Base-by-base conservation (phyloP, 2,113 vertebrate genomes). In the Oreochromis tanganicae region DNA sequence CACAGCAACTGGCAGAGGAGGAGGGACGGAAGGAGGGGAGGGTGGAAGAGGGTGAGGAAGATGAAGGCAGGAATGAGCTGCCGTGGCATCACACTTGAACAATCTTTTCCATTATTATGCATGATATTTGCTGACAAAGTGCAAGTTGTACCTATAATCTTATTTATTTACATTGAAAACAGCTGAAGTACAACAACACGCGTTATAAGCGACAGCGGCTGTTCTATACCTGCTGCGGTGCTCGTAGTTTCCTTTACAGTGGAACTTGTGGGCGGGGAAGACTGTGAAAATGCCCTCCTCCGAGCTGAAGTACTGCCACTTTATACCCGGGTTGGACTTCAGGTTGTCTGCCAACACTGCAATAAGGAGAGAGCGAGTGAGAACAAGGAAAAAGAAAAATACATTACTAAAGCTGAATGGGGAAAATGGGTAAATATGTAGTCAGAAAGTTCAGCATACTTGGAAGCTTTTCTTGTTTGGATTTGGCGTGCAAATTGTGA, bases 271-370 rank as follows among this genome's bases (percentile, higher is more conserved):
- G 13, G 99, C 99, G 7, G 99, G 99, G 89, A 99, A 99, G 66
- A 99, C 97, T 0, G 99, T 99, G 93, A 99, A 99, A 94, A 99
- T 99, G 34, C 99, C 99, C 96, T 99, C 99, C 96, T 99, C 98
- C 0, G 98, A 99, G 95, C 99, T 99, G 96, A 99, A 99, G 95
- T 99, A 99, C 82, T 99, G 99, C 99, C 99, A 99, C 89, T 99
- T 99, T 88, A 99, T 99, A 4, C 99, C 98, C 2, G 98, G 98
- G 95, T 99, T 99, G 16, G 98, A 99, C 95, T 99, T 99, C 93
- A 99, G 97, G 95, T 99, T 99, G 95, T 99, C 98, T 79, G 98
- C 99, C 90, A 99, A 96, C 86, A 99, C 99, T 99, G 94, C 2
- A 85, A 55, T 73, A 38, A 34, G 19, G 34, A 66, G 34, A 66